These are phyloP conservation scores for Eupithecia subfuscata DNA, from an alignment of 2,888 invertebrate species.

Conservation along the genomic window DNA sequence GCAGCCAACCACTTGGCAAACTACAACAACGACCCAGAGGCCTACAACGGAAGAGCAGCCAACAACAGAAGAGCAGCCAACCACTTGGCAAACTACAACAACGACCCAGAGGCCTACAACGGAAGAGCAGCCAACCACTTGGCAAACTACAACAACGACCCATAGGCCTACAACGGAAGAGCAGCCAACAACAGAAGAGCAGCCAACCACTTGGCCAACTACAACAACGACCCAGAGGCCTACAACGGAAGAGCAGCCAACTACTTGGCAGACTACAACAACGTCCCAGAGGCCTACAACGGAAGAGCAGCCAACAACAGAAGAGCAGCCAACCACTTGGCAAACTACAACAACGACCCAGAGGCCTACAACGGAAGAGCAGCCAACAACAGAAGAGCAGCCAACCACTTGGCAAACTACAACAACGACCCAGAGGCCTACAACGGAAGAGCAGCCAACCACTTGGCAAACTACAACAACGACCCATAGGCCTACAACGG, in stretches of 20 bases:
- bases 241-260: not conserved
- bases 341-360: not conserved
- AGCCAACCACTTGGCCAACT: conserved; percentile 2
- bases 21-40: not conserved
- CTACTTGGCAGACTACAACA: not conserved
- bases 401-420: no score
- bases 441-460: no score
- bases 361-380: conserved; percentile 12
- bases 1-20: not conserved
- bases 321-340: not conserved
- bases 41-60: conserved; percentile 13
- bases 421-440: no score
- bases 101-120: no score
- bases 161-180: no score
- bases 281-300: conserved; percentile 13
- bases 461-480: no score
- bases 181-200: conserved; percentile 25
- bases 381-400: not conserved
- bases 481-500: no score
- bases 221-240: no score
- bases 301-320: not conserved
- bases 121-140: not conserved
- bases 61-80: conserved; percentile 14
- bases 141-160: no score
- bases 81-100: not conserved